Evolutionary conservation across 2,888 invertebrate species (phyloP).

Genomic region (Tiliacea citrago): DNA sequence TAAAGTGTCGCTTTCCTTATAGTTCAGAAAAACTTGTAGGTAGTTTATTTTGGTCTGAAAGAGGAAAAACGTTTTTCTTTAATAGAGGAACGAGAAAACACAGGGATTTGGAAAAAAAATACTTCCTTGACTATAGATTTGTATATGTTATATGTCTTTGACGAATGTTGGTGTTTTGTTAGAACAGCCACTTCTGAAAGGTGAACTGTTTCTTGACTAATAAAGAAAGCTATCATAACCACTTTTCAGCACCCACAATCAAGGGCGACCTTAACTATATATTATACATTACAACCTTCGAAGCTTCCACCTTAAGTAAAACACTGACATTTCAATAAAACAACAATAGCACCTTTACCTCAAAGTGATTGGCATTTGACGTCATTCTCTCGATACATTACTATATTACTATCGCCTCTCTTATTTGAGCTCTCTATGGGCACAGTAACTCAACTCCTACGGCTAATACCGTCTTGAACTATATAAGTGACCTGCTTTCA

Average conservation of each 20-base stretch:
- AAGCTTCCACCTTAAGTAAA: slow-evolving; percentile 3
- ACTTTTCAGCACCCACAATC: not conserved
- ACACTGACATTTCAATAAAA: slow-evolving; percentile 24
- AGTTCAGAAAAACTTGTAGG: slow-evolving; percentile 10
- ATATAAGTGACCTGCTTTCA: slow-evolving; percentile 45
- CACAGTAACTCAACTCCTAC: slow-evolving; percentile 41
- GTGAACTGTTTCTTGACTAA: not conserved
- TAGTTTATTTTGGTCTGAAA: slow-evolving; percentile 13
- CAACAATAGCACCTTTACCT: slow-evolving; percentile 17
- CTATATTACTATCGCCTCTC: slow-evolving; percentile 26
- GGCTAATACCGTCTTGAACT: slow-evolving; percentile 42
- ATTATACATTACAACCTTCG: slow-evolving; percentile 6
- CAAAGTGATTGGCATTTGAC: slow-evolving; percentile 54
- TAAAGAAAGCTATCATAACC: not conserved
- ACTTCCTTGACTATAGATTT: not conserved
- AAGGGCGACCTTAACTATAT: slow-evolving; percentile 12
- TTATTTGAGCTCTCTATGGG: slow-evolving; percentile 47
- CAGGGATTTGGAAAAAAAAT: not conserved
- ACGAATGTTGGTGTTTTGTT: not conserved
- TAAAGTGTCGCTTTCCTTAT: slow-evolving; percentile 25
- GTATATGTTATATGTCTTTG: not conserved
- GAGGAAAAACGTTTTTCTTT: slow-evolving; percentile 15
- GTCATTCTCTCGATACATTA: slow-evolving; percentile 44
- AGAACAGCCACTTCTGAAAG: too few species aligned
- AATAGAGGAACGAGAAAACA: not conserved